Base-by-base conservation (phyloP, 2,888 invertebrate genomes). In the Melanophora roralis region DNA sequence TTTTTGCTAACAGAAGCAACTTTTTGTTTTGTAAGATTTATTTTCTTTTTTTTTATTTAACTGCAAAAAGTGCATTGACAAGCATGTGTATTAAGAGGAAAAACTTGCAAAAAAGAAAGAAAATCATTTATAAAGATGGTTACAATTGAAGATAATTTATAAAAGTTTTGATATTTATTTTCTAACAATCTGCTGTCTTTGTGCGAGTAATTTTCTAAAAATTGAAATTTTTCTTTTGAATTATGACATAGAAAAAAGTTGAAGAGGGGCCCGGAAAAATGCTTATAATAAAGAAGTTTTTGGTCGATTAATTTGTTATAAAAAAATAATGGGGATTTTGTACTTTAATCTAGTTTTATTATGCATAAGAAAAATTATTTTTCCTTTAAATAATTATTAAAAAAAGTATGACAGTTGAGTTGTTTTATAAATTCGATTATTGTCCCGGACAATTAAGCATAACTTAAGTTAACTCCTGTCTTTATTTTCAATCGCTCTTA, bases 91-190 rank as follows among this genome's bases (percentile, higher is more conserved):
- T n/a, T n/a, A 32, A 68, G 38, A 34, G 43, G 6, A 27, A 27
- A 27, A 27, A 27, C 4, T 27, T 5, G 3, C 23, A 23, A 9
- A 23, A 27, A 49, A 49, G 7, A 45, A 45, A 49, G 23, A 57
- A 57, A 76, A 69, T 69, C 47, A n/a, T 69, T 47, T 57, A 57
- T 38, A 69, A 74, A 74, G 51, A 64, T 47, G 23, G 64, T 69
- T 79, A 53, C 69, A 74, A 79, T 74, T 65, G 74, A 43, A 65
- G 59, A 78, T 74, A 78, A 74, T 78, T 74, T 74, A 57, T 38
- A 69, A 65, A n/a, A 45, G 47, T 36, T 65, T 73, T 36, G 27
- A 40, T 27, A 14, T 60, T 21, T 19, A 3, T 59, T 16, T 49
- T 69, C 19, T 21, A 45, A 8, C 7, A 14, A 16, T 43, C 43